phyloP scores from a whole-genome alignment of 37 sponge, comb jelly and placozoan genomes.

The Corticium candelabrum region DNA sequence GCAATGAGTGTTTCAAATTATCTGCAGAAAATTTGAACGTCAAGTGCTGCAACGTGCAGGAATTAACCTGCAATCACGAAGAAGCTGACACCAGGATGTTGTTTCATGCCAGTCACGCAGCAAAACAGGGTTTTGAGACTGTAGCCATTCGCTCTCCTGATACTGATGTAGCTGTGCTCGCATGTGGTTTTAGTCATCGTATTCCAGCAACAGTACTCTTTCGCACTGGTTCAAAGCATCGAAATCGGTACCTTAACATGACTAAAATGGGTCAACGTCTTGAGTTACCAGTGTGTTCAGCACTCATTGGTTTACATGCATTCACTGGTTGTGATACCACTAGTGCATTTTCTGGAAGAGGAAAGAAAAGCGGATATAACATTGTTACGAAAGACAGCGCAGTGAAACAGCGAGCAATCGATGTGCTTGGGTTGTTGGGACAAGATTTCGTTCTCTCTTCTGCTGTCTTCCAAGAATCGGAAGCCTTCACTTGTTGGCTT shows the following conservation, averaged over 20 bases:
- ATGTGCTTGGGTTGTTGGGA: background rate
- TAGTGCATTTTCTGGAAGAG: background rate
- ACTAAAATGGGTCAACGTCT: background rate
- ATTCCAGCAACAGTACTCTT: background rate
- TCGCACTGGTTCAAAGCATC: background rate
- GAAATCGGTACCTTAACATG: background rate
- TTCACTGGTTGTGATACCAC: background rate
- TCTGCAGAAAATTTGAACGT: background rate
- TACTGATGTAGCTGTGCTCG: background rate
- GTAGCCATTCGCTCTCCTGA: background rate
- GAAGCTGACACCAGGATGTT: too few relatives aligned
- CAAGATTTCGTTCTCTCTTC: background rate
- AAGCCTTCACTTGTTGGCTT: background rate
- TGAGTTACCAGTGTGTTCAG: background rate
- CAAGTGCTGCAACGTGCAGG: background rate
- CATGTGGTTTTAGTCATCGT: background rate
- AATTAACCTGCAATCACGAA: background rate
- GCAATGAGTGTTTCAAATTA: background rate
- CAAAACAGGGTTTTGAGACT: background rate
- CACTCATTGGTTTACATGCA: background rate
- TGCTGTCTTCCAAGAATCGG: background rate
- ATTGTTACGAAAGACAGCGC: background rate
- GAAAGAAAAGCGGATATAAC: background rate
- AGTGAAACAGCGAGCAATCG: background rate
- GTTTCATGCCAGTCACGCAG: background rate